Evolutionary conservation across 2,113 vertebrate genomes (phyloP).

Genomic region (Barbus barbus): DNA sequence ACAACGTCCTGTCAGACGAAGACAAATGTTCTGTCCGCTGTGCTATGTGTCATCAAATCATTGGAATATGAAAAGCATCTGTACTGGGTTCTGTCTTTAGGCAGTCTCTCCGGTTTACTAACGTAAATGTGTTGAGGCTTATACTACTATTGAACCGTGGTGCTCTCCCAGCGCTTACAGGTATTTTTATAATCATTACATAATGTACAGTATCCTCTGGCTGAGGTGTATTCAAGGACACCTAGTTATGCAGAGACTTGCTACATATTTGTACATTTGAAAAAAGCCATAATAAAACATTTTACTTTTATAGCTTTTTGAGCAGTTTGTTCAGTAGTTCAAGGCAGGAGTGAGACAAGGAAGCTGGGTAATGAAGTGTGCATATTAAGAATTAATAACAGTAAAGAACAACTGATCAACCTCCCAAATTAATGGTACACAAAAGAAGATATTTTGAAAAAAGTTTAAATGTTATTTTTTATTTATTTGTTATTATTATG

Average conservation of each 20-base stretch:
- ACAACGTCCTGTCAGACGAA: conserved; percentile 52
- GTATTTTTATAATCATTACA: conserved; percentile 27
- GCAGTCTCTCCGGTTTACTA: background rate
- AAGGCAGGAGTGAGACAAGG: background rate
- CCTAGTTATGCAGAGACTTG: background rate
- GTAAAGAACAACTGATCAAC: background rate
- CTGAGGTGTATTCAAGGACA: background rate
- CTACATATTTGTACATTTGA: background rate
- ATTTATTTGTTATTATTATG: too few relatives aligned
- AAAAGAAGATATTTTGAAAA: background rate
- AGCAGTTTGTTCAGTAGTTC: background rate
- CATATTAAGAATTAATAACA: background rate
- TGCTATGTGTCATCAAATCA: conserved; percentile 51
- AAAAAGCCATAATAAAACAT: background rate
- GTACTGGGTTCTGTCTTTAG: background rate
- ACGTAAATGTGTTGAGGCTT: background rate
- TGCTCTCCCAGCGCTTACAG: conserved; percentile 17
- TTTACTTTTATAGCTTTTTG: background rate
- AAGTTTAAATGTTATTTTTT: too few relatives aligned
- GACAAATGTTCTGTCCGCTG: conserved; percentile 38
- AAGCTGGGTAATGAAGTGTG: background rate
- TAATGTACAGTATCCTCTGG: conserved; percentile 20
- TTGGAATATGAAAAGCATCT: conserved; percentile 47
- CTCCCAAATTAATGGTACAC: background rate
- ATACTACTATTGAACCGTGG: background rate